These are phyloP conservation scores for Cygnus olor DNA, from an alignment of 2,797 vertebrate species.

Conservation along the genomic window DNA sequence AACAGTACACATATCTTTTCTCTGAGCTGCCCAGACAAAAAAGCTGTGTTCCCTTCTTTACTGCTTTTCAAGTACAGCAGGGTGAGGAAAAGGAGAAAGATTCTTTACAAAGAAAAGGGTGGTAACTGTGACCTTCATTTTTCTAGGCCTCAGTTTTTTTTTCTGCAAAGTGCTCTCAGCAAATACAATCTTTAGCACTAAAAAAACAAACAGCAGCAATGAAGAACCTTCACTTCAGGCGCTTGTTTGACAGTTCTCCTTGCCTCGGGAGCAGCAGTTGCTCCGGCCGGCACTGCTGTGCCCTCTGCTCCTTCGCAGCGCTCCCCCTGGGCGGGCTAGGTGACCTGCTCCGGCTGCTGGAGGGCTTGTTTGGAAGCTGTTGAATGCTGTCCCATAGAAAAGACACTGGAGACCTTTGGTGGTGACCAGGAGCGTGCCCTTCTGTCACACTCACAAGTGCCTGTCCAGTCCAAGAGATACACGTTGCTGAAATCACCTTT, in stretches of 20 bases:
- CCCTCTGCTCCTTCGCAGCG: accelerated
- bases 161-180: neutral
- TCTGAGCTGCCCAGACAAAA: neutral
- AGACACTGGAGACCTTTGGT: neutral
- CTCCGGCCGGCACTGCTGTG: neutral
- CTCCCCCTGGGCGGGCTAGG: neutral
- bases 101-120: neutral
- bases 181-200: neutral
- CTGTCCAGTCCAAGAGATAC: neutral
- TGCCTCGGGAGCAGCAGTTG: neutral
- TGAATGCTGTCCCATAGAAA: neutral
- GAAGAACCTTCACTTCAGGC: neutral
- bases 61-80: neutral
- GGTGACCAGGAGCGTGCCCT: neutral
- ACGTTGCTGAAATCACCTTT: constrained; percentile 15
- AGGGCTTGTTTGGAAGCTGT: neutral
- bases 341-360: neutral
- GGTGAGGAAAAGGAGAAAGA: neutral
- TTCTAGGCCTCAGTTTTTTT: neutral
- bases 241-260: neutral
- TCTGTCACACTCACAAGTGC: neutral
- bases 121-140: neutral
- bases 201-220: neutral
- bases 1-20: neutral
- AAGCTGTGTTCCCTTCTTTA: neutral